A percentile compares a stretch with the other conserved stretches of the same genome.
Conservation (phyloP, 2,113 vertebrate species). For the Vulpes ferrilata region DNA sequence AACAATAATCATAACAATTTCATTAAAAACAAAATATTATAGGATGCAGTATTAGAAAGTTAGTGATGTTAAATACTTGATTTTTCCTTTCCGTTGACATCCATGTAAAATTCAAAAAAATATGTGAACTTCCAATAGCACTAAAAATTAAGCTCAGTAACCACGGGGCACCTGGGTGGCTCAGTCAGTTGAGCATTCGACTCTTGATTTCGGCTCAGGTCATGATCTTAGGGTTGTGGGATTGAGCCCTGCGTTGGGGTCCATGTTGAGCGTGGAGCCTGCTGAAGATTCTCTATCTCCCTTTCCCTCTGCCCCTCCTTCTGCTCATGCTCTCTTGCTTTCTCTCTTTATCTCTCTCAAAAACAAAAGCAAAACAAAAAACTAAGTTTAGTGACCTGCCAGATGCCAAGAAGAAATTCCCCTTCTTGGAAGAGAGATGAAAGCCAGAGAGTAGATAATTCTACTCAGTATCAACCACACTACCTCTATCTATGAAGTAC, state of each 20-base stretch:
- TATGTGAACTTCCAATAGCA: neutral
- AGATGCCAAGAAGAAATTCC: neutral
- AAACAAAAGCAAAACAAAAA: neutral
- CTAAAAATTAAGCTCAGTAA: neutral
- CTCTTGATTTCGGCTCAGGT: neutral
- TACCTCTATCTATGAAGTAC: neutral
- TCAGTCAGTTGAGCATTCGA: neutral
- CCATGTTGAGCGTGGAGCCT: neutral
- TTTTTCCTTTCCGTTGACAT: constrained; percentile 10
- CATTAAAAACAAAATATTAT: neutral
- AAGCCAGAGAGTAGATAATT: neutral
- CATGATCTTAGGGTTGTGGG: neutral
- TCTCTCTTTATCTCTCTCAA: neutral
- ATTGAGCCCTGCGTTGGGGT: neutral
- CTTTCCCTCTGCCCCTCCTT: neutral
- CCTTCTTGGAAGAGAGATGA: neutral
- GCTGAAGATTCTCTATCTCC: neutral
- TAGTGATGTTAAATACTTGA: neutral
- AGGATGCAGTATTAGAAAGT: neutral
- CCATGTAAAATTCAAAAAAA: neutral
- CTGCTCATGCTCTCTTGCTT: neutral
- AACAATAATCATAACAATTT: neutral
- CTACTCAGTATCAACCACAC: too few relatives aligned
- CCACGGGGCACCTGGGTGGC: neutral
- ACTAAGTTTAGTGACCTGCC: neutral